These are phyloP conservation scores for Panthera uncia DNA, from an alignment of 2,113 vertebrate species.

Conservation along the genomic window DNA sequence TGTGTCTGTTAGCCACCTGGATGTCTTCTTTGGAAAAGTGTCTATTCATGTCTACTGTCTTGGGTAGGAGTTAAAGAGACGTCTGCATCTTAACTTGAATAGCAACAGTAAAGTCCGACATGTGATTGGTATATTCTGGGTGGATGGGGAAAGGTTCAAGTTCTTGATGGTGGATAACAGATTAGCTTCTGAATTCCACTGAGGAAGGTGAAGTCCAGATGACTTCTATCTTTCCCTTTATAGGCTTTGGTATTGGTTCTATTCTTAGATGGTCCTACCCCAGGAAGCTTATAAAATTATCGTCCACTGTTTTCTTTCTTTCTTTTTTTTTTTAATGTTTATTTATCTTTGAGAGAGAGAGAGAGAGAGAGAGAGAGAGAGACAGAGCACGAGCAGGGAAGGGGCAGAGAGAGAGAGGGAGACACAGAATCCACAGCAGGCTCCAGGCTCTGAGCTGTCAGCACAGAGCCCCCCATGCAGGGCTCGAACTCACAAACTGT, in stretches of 20 bases:
- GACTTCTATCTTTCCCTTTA: not conserved
- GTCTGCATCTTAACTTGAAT: not conserved
- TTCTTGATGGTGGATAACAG: not conserved
- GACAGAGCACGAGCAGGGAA: no score
- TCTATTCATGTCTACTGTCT: no score
- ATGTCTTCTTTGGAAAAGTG: no score
- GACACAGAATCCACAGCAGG: no score
- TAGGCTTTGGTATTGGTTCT: not conserved
- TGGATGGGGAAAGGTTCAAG: not conserved
- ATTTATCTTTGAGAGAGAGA: no score
- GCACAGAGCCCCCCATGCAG: no score
- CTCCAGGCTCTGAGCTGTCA: no score
- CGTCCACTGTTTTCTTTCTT: not conserved
- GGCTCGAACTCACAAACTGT: no score
- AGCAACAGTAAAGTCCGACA: not conserved
- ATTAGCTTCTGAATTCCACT: not conserved
- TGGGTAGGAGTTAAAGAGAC: not conserved
- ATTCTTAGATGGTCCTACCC: not conserved
- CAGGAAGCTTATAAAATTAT: not conserved
- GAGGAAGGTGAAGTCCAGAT: not conserved
- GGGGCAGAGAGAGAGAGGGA: no score
- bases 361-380: no score
- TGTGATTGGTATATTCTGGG: not conserved
- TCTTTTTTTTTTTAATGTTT: no score
- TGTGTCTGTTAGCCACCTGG: no score